These are phyloP conservation scores for Eucidaris tribuloides DNA, from an alignment of 35 echinoderm and acorn worm species.

Conservation along the genomic window DNA sequence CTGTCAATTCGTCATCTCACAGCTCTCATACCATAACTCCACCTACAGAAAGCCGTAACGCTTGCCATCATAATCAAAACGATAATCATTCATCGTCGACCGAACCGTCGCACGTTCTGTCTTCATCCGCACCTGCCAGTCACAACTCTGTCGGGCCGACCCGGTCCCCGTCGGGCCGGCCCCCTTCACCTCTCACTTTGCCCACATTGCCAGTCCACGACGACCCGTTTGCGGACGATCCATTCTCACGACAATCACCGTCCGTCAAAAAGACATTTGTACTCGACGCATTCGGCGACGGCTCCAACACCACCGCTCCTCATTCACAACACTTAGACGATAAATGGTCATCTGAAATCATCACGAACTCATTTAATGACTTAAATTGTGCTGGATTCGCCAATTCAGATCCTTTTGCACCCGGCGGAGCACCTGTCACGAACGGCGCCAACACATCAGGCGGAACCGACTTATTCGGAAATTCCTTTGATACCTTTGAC, in stretches of 20 bases:
- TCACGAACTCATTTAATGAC: neutral
- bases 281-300: neutral
- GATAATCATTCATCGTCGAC: no score
- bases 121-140: conserved; percentile 23
- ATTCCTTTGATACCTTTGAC: conserved; percentile 23
- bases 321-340: neutral
- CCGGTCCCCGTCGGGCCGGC: neutral
- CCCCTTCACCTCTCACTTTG: conserved; percentile 1
- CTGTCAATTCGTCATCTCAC: no score
- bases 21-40: no score
- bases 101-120: neutral
- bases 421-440: conserved; percentile 3
- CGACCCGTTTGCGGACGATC: conserved; percentile 84
- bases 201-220: conserved; percentile 64
- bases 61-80: no score
- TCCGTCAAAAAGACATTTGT: conserved; percentile 64
- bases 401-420: conserved; percentile 23
- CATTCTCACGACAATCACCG: conserved; percentile 55
- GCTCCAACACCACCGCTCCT: neutral
- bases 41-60: no score
- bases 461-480: conserved; percentile 15
- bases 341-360: neutral
- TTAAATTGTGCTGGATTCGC: neutral
- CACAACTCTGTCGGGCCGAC: neutral
- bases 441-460: neutral